These are phyloP conservation scores for Odocoileus hemionus DNA, from an alignment of 2,113 vertebrate species.

Conservation along the genomic window DNA sequence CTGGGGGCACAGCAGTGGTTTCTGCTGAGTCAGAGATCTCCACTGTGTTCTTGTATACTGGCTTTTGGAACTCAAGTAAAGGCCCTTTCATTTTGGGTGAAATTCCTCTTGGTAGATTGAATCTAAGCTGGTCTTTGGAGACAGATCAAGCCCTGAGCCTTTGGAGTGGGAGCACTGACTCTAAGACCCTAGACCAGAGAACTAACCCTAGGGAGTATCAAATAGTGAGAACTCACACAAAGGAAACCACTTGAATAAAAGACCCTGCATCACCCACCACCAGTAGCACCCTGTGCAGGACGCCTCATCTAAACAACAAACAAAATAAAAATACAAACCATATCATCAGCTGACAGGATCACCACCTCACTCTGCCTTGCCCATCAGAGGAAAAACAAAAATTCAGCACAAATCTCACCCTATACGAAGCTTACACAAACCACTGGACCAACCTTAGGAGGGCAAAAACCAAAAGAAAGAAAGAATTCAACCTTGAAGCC, in stretches of 20 bases:
- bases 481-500: neutral
- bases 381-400: neutral
- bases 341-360: neutral
- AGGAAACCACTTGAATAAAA: neutral
- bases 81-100: neutral
- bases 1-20: fast-evolving
- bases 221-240: neutral
- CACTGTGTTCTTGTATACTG: neutral
- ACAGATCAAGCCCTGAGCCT: neutral
- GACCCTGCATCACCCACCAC: neutral
- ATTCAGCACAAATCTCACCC: neutral
- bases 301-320: neutral
- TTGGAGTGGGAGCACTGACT: neutral
- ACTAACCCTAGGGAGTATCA: neutral
- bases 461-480: neutral
- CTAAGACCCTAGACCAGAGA: neutral
- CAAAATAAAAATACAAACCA: neutral
- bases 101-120: neutral
- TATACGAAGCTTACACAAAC: neutral
- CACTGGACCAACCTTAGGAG: neutral
- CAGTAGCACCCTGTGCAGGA: neutral
- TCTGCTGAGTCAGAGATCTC: neutral
- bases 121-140: neutral
- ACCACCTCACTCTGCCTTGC: neutral
- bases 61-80: neutral